phyloP scores from a whole-genome alignment of 2,888 invertebrate genomes.

The Drosophila colorata region DNA sequence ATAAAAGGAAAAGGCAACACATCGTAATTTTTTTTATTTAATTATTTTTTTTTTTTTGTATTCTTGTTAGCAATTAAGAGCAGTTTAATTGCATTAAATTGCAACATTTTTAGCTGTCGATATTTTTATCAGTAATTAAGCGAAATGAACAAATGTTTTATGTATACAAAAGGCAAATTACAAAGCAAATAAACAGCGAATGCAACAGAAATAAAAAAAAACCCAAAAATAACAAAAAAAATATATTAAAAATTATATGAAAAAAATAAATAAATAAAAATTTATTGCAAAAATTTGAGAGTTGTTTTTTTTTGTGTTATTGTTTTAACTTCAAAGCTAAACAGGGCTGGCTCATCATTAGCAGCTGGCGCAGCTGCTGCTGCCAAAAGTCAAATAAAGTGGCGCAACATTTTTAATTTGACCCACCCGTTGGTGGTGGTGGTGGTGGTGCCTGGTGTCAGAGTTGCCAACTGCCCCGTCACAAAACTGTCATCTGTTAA shows the following conservation, averaged over 20 bases:
- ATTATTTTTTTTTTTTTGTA: slow-evolving; percentile 27
- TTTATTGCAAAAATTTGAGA: slow-evolving; percentile 45
- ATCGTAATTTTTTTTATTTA: slow-evolving; percentile 8
- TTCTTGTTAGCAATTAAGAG: slow-evolving; percentile 36
- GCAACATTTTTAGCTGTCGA: slow-evolving; percentile 63
- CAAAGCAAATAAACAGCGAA: slow-evolving; percentile 33
- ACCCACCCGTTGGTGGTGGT: slow-evolving; percentile 3
- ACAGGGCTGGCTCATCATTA: slow-evolving; percentile 28
- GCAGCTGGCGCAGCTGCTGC: slow-evolving; percentile 22
- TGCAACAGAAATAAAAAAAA: slow-evolving; percentile 3
- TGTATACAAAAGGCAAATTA: slow-evolving; percentile 50
- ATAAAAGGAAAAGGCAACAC: slow-evolving; percentile 4
- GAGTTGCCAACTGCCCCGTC: slow-evolving; percentile 37
- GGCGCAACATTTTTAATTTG: slow-evolving; percentile 66
- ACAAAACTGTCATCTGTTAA: slow-evolving; percentile 69
- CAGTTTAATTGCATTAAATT: slow-evolving; percentile 42
- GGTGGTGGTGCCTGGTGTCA: slow-evolving; percentile 1
- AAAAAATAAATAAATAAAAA: slow-evolving; percentile 42
- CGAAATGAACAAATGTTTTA: slow-evolving; percentile 61
- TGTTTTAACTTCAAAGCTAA: slow-evolving; percentile 41
- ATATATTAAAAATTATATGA: slow-evolving; percentile 31
- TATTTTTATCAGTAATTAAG: slow-evolving; percentile 65
- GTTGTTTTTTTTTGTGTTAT: neutral
- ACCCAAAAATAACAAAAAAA: neutral
- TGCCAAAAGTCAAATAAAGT: slow-evolving; percentile 63